Conservation (phyloP, 2,797 vertebrate genomes). For the Arnoldichthys spilopterus region DNA sequence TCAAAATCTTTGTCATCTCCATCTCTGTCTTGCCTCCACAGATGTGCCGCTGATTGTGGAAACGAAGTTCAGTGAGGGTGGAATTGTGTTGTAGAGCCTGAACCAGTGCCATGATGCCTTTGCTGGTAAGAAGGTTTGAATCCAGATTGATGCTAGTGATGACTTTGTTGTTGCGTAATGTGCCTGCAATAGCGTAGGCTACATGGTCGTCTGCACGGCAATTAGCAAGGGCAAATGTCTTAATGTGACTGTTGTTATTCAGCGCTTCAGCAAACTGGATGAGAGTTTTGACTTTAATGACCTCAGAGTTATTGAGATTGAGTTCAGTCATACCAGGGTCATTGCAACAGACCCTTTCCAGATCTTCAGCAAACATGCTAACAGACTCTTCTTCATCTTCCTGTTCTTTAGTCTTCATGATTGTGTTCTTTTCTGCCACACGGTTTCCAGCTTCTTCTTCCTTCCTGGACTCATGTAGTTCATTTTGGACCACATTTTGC, state of each 20-base stretch:
- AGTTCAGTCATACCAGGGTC: conserved; percentile 86
- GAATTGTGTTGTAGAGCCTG: conserved; percentile 89
- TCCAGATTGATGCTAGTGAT: conserved; percentile 94
- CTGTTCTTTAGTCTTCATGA: conserved; percentile 68
- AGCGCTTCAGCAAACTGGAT: conserved; percentile 91
- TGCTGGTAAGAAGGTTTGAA: conserved; percentile 95
- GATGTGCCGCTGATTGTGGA: conserved; percentile 98
- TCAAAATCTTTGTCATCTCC: conserved; percentile 95
- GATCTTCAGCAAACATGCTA: conserved; percentile 92
- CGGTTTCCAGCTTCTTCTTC: conserved; percentile 67
- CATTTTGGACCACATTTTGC: conserved; percentile 59
- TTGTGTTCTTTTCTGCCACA: conserved; percentile 63
- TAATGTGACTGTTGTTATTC: conserved; percentile 88
- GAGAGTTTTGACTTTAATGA: conserved; percentile 91
- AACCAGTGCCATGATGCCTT: conserved; percentile 93
- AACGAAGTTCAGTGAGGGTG: conserved; percentile 92
- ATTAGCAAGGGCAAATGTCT: conserved; percentile 90
- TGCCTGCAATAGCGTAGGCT: conserved; percentile 89
- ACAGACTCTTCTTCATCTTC: conserved; percentile 81
- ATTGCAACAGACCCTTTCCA: conserved; percentile 87
- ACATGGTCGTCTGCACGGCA: conserved; percentile 95
- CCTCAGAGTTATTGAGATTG: conserved; percentile 97
- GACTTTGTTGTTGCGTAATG: conserved; percentile 87
- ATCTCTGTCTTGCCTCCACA: conserved; percentile 97
- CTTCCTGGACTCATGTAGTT: conserved; percentile 32